Percentiles rank a stretch among this genome's conserved stretches.
Evolutionary conservation across 2,888 invertebrate genomes (phyloP).

Genomic region (Bellardia pandia): DNA sequence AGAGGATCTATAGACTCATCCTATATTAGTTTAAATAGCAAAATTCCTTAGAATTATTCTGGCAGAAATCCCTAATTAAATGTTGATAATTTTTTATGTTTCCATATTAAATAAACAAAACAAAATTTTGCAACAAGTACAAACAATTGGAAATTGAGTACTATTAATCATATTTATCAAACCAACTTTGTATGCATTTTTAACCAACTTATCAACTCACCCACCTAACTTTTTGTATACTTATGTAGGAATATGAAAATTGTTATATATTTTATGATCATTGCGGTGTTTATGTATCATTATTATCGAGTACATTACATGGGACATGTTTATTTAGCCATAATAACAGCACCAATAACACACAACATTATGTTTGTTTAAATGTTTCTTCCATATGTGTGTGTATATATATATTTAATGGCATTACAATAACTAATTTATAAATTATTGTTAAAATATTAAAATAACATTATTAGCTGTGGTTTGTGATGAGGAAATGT

Average conservation of each 20-base stretch:
- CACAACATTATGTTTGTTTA: neutral
- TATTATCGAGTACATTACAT: slow-evolving; percentile 68
- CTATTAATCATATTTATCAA: too few relatives aligned
- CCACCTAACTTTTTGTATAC: neutral
- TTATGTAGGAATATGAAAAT: neutral
- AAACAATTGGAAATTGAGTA: too few relatives aligned
- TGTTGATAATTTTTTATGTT: too few relatives aligned
- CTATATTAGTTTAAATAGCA: too few relatives aligned
- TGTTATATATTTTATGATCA: slow-evolving; percentile 67
- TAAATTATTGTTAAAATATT: slow-evolving; percentile 57
- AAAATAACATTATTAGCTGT: slow-evolving; percentile 49
- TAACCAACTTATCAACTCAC: neutral
- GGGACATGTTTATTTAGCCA: slow-evolving; percentile 69
- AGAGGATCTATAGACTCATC: too few relatives aligned
- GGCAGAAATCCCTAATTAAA: too few relatives aligned
- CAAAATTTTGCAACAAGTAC: too few relatives aligned
- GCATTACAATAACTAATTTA: slow-evolving; percentile 61
- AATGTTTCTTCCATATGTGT: neutral
- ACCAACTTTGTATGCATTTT: neutral
- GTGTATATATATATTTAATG: slow-evolving; percentile 39
- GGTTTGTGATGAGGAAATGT: slow-evolving; percentile 20
- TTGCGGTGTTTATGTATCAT: slow-evolving; percentile 71
- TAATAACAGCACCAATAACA: slow-evolving; percentile 54
- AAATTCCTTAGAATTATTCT: too few relatives aligned
- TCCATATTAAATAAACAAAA: too few relatives aligned